Evolutionary conservation across 2,113 vertebrate species (phyloP), one percentile per base, ranked within the genome.

Genomic region (Leiothrix lutea): DNA sequence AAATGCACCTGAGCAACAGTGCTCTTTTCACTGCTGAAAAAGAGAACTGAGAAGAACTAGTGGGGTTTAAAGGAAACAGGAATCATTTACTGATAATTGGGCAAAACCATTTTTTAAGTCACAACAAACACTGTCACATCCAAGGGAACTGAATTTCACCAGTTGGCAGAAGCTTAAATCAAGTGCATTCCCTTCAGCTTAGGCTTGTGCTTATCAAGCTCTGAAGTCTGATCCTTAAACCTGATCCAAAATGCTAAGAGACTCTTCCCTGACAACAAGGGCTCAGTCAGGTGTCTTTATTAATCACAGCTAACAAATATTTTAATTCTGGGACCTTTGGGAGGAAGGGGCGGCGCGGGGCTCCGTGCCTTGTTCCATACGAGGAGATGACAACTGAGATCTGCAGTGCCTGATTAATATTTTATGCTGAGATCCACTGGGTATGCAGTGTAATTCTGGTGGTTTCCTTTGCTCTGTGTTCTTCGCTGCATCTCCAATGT

Each of bases 371-470:
- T 85, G 86, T 92, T 97, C 70, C 53, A n/a, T 51, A 80, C 35
- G 40, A 84, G 89, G 92, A 90, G 91, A 85, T 86, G 93, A 86
- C 94, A 97, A 94, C 80, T 82, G 97, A 94, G 97, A 97, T 97
- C 97, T 96, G 88, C 96, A 96, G 87, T 97, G 93, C 90, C 94
- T 96, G 97, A 97, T 98, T 91, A 97, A 98, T 98, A 95, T 97
- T 98, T 98, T 83, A 98, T 97, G 96, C 60, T 60, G 83, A 38
- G 95, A 98, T 97, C 97, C 97, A 87, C 95, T 90, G 98, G 96
- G 96, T 92, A 95, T 96, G 93, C 92, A 3, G 95, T 78, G 94
- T 80, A 95, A 95, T 95, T 94, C 95, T 96, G 94, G 91, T 69
- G 91, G 56, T 95, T 91, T 88, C 83, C 81, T 90, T 82, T 84